A percentile compares a stretch with the other conserved stretches of the same genome.
These are phyloP conservation scores for Ceratina japonica DNA, from an alignment of 1,140 invertebrate genomes.

Conservation along the genomic window DNA sequence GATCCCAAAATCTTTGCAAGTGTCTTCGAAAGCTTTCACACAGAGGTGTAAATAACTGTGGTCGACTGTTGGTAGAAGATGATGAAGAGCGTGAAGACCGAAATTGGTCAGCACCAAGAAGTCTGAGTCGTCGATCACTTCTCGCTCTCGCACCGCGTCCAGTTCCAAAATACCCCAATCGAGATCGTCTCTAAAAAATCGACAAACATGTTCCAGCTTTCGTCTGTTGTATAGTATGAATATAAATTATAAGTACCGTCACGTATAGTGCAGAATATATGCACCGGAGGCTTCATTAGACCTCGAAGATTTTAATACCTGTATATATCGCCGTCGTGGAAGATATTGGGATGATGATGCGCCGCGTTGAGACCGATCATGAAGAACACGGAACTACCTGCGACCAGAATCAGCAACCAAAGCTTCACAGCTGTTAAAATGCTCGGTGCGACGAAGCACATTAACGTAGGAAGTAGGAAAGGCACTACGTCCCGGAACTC, in stretches of 20 bases:
- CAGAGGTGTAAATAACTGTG: conserved; percentile 85
- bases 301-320: conserved; percentile 75
- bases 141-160: conserved; percentile 86
- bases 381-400: conserved; percentile 83
- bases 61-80: conserved; percentile 90
- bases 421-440: conserved; percentile 73
- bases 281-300: too few species aligned
- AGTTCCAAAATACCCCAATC: conserved; percentile 91
- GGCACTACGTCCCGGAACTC: conserved; percentile 76
- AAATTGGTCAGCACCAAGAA: conserved; percentile 86
- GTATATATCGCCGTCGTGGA: conserved; percentile 88
- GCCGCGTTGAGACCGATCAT: conserved; percentile 87
- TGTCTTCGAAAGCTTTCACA: conserved; percentile 83
- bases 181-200: conserved; percentile 77
- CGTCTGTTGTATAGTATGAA: too few species aligned
- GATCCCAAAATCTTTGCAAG: conserved; percentile 85
- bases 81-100: conserved; percentile 89
- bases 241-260: too few species aligned
- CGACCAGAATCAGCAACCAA: conserved; percentile 82
- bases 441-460: conserved; percentile 75
- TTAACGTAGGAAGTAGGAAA: conserved; percentile 79
- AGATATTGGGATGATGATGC: conserved; percentile 91
- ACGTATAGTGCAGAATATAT: too few species aligned
- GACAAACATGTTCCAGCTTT: too few species aligned
- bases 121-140: conserved; percentile 84